These are phyloP conservation scores for Plestiodon gilberti DNA, from an alignment of 2,113 vertebrate genomes.

Conservation along the genomic window DNA sequence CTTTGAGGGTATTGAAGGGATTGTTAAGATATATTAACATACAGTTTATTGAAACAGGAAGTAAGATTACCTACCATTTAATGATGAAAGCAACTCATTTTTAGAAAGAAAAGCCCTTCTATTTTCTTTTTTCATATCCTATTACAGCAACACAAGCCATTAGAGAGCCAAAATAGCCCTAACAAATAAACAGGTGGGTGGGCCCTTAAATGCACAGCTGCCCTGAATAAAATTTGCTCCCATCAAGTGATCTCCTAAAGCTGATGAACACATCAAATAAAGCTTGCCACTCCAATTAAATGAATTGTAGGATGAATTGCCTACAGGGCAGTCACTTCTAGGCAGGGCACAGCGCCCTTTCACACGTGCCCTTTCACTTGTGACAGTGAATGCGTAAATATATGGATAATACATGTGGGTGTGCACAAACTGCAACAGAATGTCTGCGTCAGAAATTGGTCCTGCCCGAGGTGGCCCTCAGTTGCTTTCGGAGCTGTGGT, in stretches of 20 bases:
- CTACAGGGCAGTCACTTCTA: neutral
- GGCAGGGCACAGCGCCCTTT: neutral
- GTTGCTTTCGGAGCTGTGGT: neutral
- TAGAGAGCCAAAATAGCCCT: neutral
- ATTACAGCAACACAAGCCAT: neutral
- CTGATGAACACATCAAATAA: neutral
- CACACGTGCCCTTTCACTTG: neutral
- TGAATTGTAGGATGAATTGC: neutral
- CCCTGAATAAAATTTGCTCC: neutral
- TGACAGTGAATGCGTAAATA: neutral
- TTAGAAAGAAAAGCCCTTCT: neutral
- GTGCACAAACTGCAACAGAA: neutral
- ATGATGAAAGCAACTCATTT: neutral
- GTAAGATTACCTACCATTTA: conserved; percentile 4
- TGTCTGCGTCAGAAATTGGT: neutral
- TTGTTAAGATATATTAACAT: neutral
- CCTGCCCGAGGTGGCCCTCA: neutral
- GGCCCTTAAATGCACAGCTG: neutral
- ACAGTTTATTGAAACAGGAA: neutral
- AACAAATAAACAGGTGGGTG: neutral
- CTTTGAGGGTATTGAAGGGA: neutral
- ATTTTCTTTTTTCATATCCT: conserved; percentile 1
- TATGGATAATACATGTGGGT: neutral
- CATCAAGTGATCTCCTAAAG: conserved; percentile 6
- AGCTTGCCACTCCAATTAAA: neutral